Percentiles rank a stretch among this genome's conserved stretches.
phyloP scores from a whole-genome alignment of 2,797 vertebrate genomes.

The Acipenser transmontanus region DNA sequence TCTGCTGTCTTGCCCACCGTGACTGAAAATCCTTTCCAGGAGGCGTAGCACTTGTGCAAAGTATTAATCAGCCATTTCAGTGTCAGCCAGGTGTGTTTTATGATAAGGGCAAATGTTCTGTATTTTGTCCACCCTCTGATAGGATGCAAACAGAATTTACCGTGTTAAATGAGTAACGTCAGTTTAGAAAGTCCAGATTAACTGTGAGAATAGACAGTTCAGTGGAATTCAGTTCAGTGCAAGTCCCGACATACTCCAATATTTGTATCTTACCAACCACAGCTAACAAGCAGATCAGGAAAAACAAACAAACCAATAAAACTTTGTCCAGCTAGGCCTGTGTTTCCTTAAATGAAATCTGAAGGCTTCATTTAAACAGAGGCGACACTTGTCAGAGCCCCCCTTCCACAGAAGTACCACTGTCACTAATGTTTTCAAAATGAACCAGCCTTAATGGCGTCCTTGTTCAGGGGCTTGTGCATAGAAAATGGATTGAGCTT shows the following conservation, averaged over 20 bases:
- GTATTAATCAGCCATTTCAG: background rate
- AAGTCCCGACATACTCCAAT: background rate
- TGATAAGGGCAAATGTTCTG: background rate
- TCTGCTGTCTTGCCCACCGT: too few species aligned
- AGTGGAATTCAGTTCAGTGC: background rate
- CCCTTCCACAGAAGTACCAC: background rate
- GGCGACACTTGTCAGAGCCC: background rate
- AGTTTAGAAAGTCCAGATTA: background rate
- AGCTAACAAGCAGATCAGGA: constrained; percentile 54
- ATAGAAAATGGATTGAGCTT: background rate
- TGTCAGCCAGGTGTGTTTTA: constrained; percentile 10
- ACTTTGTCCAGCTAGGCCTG: constrained; percentile 12
- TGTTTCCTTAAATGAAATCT: constrained; percentile 4
- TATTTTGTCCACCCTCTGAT: too few species aligned
- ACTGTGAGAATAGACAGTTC: background rate
- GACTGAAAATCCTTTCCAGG: too few species aligned
- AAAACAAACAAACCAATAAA: constrained; percentile 66
- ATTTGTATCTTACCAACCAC: constrained; percentile 4
- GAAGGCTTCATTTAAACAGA: constrained; percentile 5
- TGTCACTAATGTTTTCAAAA: constrained; percentile 10
- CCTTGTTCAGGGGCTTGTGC: background rate
- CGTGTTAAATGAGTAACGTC: background rate
- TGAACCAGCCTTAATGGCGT: background rate
- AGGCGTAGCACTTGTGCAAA: too few species aligned
- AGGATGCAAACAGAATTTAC: background rate